Conservation (phyloP, 37 sponge, comb jelly and placozoan species). For the Petrosia ficiformis region DNA sequence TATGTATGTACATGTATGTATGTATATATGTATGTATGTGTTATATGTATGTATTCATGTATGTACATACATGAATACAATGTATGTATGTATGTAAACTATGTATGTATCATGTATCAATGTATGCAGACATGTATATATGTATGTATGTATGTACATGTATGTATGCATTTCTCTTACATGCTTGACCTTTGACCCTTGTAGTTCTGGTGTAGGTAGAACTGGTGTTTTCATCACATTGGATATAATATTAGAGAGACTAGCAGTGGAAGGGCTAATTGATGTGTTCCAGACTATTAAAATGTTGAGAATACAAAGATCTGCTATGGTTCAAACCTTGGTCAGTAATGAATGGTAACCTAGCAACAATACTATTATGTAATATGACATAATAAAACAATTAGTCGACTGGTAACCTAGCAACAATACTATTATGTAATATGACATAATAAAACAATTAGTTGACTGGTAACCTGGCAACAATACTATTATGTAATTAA, state of each 20-base stretch:
- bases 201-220: conserved; percentile 92
- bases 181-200: too few relatives aligned
- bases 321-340: conserved; percentile 94
- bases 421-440: background rate
- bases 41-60: background rate
- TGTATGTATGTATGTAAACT: too few relatives aligned
- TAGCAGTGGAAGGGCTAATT: conserved; percentile 71
- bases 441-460: background rate
- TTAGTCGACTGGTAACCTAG: background rate
- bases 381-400: background rate
- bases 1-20: conserved; percentile 5
- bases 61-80: background rate
- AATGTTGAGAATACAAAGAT: conserved; percentile 86
- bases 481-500: too few relatives aligned
- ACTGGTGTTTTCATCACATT: conserved; percentile 89
- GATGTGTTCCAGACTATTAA: conserved; percentile 96
- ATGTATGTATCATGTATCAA: too few relatives aligned
- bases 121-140: too few relatives aligned
- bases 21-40: background rate
- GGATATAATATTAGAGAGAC: conserved; percentile 76
- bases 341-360: conserved; percentile 47
- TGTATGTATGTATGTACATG: too few relatives aligned
- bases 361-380: background rate
- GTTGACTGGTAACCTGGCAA: too few relatives aligned
- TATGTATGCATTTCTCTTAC: too few relatives aligned